These are phyloP conservation scores for Leptogaster cylindrica DNA, from an alignment of 2,888 invertebrate genomes.

Conservation along the genomic window DNA sequence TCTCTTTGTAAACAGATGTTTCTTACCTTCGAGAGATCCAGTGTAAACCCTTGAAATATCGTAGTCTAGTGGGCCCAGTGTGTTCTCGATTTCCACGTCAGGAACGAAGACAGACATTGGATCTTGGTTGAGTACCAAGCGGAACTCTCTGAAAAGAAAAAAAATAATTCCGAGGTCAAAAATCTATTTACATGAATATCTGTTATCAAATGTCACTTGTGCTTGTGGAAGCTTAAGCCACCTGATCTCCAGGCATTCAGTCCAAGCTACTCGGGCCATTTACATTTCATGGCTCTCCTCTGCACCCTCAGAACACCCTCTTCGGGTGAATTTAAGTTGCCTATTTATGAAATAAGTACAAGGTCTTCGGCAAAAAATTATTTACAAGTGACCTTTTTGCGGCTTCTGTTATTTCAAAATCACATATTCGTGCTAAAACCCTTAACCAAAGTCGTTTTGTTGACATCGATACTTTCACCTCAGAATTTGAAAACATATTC, in stretches of 20 bases:
- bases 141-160: constrained; percentile 73
- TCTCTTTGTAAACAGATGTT: too few species aligned
- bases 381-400: not conserved
- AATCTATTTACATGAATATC: constrained; percentile 7
- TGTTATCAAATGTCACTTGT: not conserved
- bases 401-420: constrained; percentile 1
- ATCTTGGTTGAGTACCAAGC: constrained; percentile 75
- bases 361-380: not conserved
- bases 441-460: constrained; percentile 3
- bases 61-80: constrained; percentile 72
- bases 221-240: too few species aligned
- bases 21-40: constrained; percentile 78
- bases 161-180: constrained; percentile 28
- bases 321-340: too few species aligned
- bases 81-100: constrained; percentile 78
- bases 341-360: too few species aligned
- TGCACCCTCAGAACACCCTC: too few species aligned
- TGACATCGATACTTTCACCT: not conserved
- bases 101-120: constrained; percentile 75
- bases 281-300: too few species aligned
- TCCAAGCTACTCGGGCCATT: too few species aligned
- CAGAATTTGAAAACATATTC: not conserved
- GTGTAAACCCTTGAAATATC: constrained; percentile 77
- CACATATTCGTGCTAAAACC: not conserved
- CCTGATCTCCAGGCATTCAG: too few species aligned